Evolutionary conservation across 1,140 invertebrate species (phyloP), one percentile per base, ranked within the genome.

Genomic region (Bombus polaris): DNA sequence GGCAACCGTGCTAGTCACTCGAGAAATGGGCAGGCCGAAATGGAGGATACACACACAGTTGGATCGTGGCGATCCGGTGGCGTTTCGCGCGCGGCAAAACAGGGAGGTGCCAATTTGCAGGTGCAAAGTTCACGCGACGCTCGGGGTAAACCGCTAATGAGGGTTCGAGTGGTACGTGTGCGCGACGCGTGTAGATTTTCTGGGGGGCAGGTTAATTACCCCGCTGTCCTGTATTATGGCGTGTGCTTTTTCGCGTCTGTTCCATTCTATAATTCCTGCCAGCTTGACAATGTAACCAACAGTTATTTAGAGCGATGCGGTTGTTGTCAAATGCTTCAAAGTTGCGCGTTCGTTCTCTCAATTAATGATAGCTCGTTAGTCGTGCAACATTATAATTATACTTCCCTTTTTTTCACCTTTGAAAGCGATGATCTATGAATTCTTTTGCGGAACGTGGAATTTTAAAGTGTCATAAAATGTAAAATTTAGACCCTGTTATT

Each of bases 51-150:
- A 2, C 47, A 53, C 22, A 42, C 39, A 42, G 72, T 47, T 13
- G 75, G 15, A 71, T 81, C 47, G 35, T 73, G 37, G 65, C 32
- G 35, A 57, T 13, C 10, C 68, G 44, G 42, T 22, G 18, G 35
- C 37, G 32, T 10, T 39, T 28, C 3, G n/a, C 42, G 47, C 22
- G 44, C 44, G 85, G 81, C 70, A 44, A 79, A 85, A 86, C 81
- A 62, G 65, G 62, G 39, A 76, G 53, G 79, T 82, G 76, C 72
- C 87, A 91, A 92, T 92, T 92, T 90, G 90, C 93, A 93, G 93
- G 92, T 94, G 93, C 90, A 92, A 93, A 93, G 93, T 94, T 94
- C 93, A 92, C 88, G 85, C 86, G 85, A 86, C 77, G 71, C 75
- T 85, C 65, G 80, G 68, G 73, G 83, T 77, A 88, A 90, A 90